Conservation (phyloP, 2,888 invertebrate genomes). For the Dynastes tityus region DNA sequence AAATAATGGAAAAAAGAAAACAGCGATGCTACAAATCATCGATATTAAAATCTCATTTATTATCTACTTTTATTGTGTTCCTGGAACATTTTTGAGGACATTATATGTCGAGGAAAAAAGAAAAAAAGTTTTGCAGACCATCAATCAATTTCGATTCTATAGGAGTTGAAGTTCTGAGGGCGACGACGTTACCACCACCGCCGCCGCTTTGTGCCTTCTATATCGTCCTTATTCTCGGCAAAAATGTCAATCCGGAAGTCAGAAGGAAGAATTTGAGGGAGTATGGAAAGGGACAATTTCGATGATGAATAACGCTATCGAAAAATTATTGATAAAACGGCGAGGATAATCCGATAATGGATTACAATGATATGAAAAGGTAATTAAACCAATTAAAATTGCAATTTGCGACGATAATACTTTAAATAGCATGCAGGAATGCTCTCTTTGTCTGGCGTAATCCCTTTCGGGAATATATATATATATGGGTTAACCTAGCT, state of each 20-base stretch:
- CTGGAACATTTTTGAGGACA: conserved; percentile 3
- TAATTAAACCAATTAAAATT: too few species aligned
- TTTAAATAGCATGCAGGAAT: neutral
- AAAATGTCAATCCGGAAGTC: conserved; percentile 25
- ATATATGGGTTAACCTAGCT: neutral
- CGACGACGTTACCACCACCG: neutral
- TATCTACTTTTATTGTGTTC: conserved; percentile 18
- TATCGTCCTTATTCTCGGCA: conserved; percentile 20
- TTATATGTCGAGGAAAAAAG: conserved; percentile 2
- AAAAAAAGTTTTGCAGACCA: conserved; percentile 8
- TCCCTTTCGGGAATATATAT: neutral
- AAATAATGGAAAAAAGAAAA: conserved; percentile 7
- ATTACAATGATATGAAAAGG: too few species aligned
- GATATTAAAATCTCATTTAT: conserved; percentile 27
- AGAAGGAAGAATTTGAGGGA: neutral
- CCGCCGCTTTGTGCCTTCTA: conserved; percentile 5
- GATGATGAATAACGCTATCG: neutral
- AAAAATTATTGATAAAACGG: neutral
- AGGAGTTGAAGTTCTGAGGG: conserved; percentile 2
- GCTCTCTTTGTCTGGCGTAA: neutral
- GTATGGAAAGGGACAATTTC: neutral
- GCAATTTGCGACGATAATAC: neutral
- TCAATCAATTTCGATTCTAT: conserved; percentile 16
- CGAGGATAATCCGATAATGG: neutral
- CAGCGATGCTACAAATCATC: conserved; percentile 12